These are phyloP conservation scores for Pantherophis vulpinus DNA, from an alignment of 2,797 vertebrate species.

Conservation along the genomic window DNA sequence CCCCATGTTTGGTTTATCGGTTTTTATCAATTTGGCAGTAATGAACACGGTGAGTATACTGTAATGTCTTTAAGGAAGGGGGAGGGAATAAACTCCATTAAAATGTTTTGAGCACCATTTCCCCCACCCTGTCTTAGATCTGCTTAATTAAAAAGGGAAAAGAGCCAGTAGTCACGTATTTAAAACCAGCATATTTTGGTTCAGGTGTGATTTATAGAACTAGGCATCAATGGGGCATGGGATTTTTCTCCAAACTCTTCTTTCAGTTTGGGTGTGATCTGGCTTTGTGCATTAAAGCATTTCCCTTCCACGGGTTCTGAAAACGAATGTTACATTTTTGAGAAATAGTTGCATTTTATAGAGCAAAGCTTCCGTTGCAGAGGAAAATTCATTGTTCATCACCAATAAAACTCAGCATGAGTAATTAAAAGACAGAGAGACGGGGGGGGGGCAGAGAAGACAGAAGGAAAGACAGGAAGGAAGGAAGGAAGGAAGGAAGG, in stretches of 20 bases:
- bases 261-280: background rate
- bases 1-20: slow-evolving; percentile 71
- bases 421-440: slow-evolving; percentile 37
- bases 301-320: background rate
- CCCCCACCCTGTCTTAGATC: slow-evolving; percentile 35
- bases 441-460: background rate
- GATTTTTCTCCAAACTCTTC: background rate
- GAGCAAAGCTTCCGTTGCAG: slow-evolving; percentile 18
- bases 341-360: slow-evolving; percentile 14
- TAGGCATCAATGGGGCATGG: slow-evolving; percentile 45
- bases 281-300: slow-evolving; percentile 1
- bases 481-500: background rate
- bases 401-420: slow-evolving; percentile 40
- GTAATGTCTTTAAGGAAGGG: slow-evolving; percentile 36
- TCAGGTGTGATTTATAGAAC: slow-evolving; percentile 46
- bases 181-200: slow-evolving; percentile 48
- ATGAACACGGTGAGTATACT: slow-evolving; percentile 64
- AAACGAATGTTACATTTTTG: slow-evolving; percentile 28
- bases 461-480: background rate
- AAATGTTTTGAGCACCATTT: slow-evolving; percentile 55
- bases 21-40: slow-evolving; percentile 74
- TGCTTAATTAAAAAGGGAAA: slow-evolving; percentile 67
- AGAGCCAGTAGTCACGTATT: slow-evolving; percentile 55
- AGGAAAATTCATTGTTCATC: slow-evolving; percentile 46
- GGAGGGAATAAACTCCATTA: slow-evolving; percentile 60